These are phyloP conservation scores for Campylorhamphus procurvoides DNA, from an alignment of 2,113 vertebrate genomes.

Conservation along the genomic window DNA sequence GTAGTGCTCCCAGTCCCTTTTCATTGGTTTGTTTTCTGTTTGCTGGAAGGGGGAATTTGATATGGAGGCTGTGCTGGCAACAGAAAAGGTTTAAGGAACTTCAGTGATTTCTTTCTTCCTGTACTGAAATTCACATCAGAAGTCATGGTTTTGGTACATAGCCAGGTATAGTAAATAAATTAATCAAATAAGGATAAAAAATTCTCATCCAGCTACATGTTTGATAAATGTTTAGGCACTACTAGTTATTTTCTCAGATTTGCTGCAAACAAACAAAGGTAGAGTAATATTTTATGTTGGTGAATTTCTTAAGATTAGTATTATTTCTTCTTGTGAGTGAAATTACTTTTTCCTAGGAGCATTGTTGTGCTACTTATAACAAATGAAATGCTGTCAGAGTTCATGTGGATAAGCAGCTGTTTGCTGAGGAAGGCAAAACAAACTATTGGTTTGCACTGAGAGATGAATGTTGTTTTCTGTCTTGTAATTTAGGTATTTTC, in stretches of 20 bases:
- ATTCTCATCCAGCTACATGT: neutral
- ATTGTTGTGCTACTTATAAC: neutral
- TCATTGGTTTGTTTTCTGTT: slow-evolving; percentile 36
- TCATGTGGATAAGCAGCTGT: neutral
- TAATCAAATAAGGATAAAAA: neutral
- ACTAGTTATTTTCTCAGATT: neutral
- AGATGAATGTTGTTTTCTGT: neutral
- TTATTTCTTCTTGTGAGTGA: neutral
- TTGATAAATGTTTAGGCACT: neutral
- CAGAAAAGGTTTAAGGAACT: neutral
- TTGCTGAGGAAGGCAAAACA: neutral
- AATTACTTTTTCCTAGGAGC: neutral
- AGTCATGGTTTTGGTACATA: neutral
- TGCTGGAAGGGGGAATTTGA: slow-evolving; percentile 10
- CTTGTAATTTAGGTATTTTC: neutral
- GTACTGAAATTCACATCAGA: neutral
- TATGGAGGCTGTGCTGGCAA: neutral
- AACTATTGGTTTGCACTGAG: neutral
- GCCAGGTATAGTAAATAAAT: neutral
- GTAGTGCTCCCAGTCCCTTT: neutral
- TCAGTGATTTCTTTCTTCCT: neutral
- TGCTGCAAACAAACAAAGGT: neutral
- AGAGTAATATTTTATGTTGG: neutral
- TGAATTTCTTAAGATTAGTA: neutral
- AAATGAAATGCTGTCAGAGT: neutral